These are phyloP conservation scores for Triplophysa dalaica DNA, from an alignment of 2,113 vertebrate species.

Conservation along the genomic window DNA sequence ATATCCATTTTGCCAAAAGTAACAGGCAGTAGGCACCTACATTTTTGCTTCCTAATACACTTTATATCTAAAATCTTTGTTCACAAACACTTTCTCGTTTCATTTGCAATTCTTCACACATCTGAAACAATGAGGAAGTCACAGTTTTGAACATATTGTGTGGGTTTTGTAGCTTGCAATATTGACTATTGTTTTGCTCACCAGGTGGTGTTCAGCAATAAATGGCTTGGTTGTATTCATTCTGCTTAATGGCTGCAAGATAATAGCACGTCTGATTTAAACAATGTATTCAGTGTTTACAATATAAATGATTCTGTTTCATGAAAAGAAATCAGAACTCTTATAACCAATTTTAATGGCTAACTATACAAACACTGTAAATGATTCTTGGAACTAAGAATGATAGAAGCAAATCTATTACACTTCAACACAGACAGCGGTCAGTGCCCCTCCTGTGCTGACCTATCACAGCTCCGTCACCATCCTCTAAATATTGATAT, in stretches of 20 bases:
- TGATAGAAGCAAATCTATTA: constrained; percentile 30
- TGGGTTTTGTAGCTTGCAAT: not conserved
- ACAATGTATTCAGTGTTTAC: not conserved
- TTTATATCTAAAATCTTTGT: not conserved
- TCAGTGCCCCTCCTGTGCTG: constrained; percentile 4
- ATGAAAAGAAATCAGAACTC: too few species aligned
- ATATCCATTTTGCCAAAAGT: too few species aligned
- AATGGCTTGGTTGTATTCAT: not conserved
- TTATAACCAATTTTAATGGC: too few species aligned
- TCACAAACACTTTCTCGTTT: not conserved
- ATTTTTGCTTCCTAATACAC: too few species aligned
- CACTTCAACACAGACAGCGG: not conserved
- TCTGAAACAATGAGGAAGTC: not conserved
- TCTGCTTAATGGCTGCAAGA: not conserved
- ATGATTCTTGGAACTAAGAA: not conserved
- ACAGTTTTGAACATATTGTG: not conserved
- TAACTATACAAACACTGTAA: not conserved
- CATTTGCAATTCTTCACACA: not conserved
- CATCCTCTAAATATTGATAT: constrained; percentile 42
- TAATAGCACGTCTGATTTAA: not conserved
- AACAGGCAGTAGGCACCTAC: too few species aligned
- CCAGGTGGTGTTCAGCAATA: too few species aligned
- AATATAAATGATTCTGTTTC: too few species aligned
- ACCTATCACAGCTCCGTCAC: not conserved
- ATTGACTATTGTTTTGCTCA: too few species aligned